phyloP scores from a whole-genome alignment of 2,888 invertebrate genomes.

The Drosophila barbarae region DNA sequence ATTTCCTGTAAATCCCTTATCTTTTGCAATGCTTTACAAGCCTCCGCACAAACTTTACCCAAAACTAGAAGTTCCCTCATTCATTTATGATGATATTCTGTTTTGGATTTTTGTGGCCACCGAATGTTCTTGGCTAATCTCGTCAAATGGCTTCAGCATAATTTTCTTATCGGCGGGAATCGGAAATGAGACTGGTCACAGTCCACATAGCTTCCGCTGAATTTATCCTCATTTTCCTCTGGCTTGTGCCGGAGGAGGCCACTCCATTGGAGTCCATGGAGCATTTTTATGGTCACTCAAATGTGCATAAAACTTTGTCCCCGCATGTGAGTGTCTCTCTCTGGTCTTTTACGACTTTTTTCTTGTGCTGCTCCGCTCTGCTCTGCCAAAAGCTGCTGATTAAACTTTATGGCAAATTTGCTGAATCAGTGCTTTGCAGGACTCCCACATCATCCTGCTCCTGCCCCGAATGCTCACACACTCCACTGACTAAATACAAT shows the following conservation, averaged over 20 bases:
- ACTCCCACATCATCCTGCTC: slow-evolving; percentile 10
- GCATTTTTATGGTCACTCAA: slow-evolving; percentile 69
- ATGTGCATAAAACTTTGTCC: slow-evolving; percentile 61
- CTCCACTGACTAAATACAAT: slow-evolving; percentile 46
- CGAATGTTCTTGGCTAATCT: slow-evolving; percentile 49
- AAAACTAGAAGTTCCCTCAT: neutral
- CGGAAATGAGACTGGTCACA: slow-evolving; percentile 39
- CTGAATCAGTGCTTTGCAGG: slow-evolving; percentile 68
- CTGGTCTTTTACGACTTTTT: slow-evolving; percentile 60
- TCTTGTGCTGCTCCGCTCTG: slow-evolving; percentile 18
- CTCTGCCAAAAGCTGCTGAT: slow-evolving; percentile 72
- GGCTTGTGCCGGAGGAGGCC: slow-evolving; percentile 28
- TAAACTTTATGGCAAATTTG: slow-evolving; percentile 76
- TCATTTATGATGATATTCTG: slow-evolving; percentile 1
- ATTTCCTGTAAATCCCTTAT: neutral
- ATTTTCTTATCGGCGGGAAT: slow-evolving; percentile 64
- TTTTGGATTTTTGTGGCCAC: slow-evolving; percentile 28
- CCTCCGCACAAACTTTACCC: no score
- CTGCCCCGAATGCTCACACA: slow-evolving; percentile 31
- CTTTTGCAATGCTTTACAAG: neutral
- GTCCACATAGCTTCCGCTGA: slow-evolving; percentile 18
- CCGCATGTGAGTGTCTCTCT: slow-evolving; percentile 28
- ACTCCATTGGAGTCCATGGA: slow-evolving; percentile 34
- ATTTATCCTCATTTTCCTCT: slow-evolving; percentile 19
- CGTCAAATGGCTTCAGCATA: slow-evolving; percentile 62